Conservation (phyloP, 2,888 invertebrate genomes). For the Orthonevra nobilis region DNA sequence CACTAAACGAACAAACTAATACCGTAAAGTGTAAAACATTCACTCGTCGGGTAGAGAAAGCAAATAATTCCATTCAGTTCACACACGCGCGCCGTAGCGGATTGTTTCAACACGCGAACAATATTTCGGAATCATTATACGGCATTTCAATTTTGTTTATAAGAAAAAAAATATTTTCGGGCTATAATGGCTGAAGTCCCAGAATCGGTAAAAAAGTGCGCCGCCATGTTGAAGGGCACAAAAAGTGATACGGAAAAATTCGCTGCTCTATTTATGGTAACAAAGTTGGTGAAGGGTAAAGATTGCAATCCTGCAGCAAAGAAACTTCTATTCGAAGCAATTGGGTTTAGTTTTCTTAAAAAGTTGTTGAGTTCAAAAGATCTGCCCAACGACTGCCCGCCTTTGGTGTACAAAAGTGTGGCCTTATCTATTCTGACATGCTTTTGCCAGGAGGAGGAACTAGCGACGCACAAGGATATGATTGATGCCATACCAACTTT, state of each 20-base stretch:
- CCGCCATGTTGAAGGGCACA: slow-evolving; percentile 88
- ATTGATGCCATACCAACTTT: slow-evolving; percentile 90
- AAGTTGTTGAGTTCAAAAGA: slow-evolving; percentile 88
- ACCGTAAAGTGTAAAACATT: slow-evolving; percentile 48
- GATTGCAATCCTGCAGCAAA: slow-evolving; percentile 89
- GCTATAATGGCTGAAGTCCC: slow-evolving; percentile 82
- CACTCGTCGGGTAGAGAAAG: slow-evolving; percentile 34
- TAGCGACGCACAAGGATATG: slow-evolving; percentile 91
- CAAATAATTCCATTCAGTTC: slow-evolving; percentile 66
- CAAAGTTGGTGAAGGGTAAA: slow-evolving; percentile 91
- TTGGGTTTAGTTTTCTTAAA: slow-evolving; percentile 92
- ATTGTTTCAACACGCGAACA: slow-evolving; percentile 45
- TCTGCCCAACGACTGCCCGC: slow-evolving; percentile 92
- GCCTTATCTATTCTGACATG: slow-evolving; percentile 92
- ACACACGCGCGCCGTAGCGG: slow-evolving; percentile 51
- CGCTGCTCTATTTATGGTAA: slow-evolving; percentile 94
- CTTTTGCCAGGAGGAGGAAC: slow-evolving; percentile 90
- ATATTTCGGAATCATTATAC: no score
- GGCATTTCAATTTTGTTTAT: slow-evolving; percentile 29
- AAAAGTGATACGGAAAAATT: slow-evolving; percentile 94
- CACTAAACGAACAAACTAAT: slow-evolving; percentile 50
- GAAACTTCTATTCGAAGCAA: slow-evolving; percentile 91
- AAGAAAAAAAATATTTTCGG: slow-evolving; percentile 37
- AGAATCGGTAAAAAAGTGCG: slow-evolving; percentile 92
- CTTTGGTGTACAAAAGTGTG: slow-evolving; percentile 93